Evolutionary conservation across 2,797 vertebrate genomes (phyloP), one percentile per base, ranked within the genome.

Genomic region (Coracias cyanogaster): DNA sequence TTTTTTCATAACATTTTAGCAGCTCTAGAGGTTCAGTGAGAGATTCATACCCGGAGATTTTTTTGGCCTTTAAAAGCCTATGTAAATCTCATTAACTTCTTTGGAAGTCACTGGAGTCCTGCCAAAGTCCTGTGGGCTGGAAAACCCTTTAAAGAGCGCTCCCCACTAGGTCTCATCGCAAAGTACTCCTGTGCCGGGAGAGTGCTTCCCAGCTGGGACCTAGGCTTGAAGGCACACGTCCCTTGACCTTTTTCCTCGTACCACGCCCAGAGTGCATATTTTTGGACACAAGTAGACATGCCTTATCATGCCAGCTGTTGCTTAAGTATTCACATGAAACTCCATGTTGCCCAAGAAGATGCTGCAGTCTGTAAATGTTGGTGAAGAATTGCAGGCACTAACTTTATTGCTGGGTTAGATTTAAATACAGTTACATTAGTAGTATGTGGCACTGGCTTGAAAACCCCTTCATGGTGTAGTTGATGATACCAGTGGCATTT

Each of bases 371-470:
- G 16, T 7, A 64, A 84, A 24, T 64, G 74, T 43, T 71, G 77
- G 31, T 54, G 51, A 88, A 91, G 79, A 88, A 77, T 78, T 28
- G 5, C 67, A 84, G 71, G 61, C 69, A 82, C 11, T 24, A 58
- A 54, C 62, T 86, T 92, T 78, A 80, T 57, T 81, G 89, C 57
- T 90, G 80, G 67, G 65, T 93, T 90, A 81, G 19, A 93, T 93
- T 95, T 86, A 88, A 66, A 78, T 37, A 35, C 67, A 45, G 5
- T 33, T 78, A 71, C 26, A 11, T n/a, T 14, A 71, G 26, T 45
- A 67, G 13, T 28, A 33, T 9, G 21, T 39, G 61, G 21, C 48
- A 48, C 21, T 55, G 55, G 37, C 12, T 51, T 80, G 52, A 65
- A 86, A 91, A 74, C 17, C 26, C 37, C 0, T 0, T 72, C 29